Base-by-base conservation (phyloP, 2,888 invertebrate species). In the Eulithis prunata region DNA sequence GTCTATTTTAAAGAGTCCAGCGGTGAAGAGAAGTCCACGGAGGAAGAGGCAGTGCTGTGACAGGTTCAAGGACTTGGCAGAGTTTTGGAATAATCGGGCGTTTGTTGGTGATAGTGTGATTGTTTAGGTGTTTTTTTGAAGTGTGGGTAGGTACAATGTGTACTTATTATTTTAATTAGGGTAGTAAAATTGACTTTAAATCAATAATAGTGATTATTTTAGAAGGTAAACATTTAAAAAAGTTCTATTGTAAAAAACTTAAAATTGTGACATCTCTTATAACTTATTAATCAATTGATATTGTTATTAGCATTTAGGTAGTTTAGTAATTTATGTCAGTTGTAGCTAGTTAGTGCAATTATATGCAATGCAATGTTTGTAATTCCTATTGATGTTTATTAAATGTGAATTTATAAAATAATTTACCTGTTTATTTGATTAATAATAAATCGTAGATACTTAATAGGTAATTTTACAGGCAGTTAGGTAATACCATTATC, bases 1-100 rank as follows among this genome's bases (percentile, higher is more conserved):
- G 65, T 78, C 73, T 1, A 80, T 90, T 4, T 61, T 91, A 52
- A 84, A 81, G 3, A 87, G 75, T 62, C 87, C 90, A 10, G 73
- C 68, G 0, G 73, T 85, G 1, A 80, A 80, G 13, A 85, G 81
- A 43, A 86, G 76, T 67, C 85, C 89, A 0, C 78, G 87, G 49
- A 82, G 85, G 41, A 79, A 84, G 55, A 79, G 83, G 8, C 75
- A 85, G 73, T 85, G 90, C 54, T 84, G 83, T 74, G 85, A 83
- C 4, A 84, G 81, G 60, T 92, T 91, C 56, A 87, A 77, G 57
- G 90, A 91, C 14, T 75, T 92, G 38, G 85, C 90, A 0, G 88
- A 91, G 7, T 91, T 90, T 72, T 91, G 91, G 91, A 85, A 78
- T 49, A 83, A 73, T 41, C 76, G 77, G 2, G 81, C 84, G 0